phyloP scores from a whole-genome alignment of 2,113 vertebrate genomes.

The Bubo blakistoni region DNA sequence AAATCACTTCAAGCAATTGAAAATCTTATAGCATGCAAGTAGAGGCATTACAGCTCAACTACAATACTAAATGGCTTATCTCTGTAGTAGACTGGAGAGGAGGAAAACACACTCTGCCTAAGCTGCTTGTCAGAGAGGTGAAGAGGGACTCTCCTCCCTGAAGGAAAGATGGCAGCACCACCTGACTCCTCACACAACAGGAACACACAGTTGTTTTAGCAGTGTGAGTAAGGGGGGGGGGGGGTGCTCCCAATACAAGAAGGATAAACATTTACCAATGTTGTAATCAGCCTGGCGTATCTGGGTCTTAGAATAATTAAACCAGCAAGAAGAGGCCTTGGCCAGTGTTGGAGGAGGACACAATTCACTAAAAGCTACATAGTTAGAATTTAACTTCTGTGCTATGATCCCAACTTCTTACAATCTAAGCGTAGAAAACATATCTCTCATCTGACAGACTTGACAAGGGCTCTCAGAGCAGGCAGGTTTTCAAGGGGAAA shows the following conservation, averaged over 20 bases:
- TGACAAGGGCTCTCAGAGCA: background rate
- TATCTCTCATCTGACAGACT: background rate
- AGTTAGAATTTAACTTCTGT: constrained; percentile 38
- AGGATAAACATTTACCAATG: background rate
- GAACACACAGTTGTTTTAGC: accelerated
- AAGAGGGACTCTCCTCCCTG: background rate
- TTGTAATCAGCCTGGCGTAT: background rate
- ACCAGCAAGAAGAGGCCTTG: background rate
- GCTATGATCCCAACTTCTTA: background rate
- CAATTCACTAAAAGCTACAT: background rate
- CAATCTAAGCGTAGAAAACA: background rate
- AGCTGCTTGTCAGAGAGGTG: background rate
- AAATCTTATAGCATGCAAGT: background rate
- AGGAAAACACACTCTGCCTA: background rate
- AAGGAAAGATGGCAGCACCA: background rate
- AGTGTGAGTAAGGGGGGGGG: background rate
- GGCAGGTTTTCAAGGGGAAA: constrained; percentile 7
- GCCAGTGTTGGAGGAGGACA: background rate
- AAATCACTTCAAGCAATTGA: background rate
- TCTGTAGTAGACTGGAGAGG: background rate
- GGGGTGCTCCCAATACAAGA: background rate
- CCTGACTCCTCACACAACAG: background rate
- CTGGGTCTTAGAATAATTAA: constrained; percentile 55
- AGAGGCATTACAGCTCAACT: background rate
- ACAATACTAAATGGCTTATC: background rate